These are phyloP conservation scores for Grus americana DNA, from an alignment of 2,113 vertebrate genomes.

Conservation along the genomic window DNA sequence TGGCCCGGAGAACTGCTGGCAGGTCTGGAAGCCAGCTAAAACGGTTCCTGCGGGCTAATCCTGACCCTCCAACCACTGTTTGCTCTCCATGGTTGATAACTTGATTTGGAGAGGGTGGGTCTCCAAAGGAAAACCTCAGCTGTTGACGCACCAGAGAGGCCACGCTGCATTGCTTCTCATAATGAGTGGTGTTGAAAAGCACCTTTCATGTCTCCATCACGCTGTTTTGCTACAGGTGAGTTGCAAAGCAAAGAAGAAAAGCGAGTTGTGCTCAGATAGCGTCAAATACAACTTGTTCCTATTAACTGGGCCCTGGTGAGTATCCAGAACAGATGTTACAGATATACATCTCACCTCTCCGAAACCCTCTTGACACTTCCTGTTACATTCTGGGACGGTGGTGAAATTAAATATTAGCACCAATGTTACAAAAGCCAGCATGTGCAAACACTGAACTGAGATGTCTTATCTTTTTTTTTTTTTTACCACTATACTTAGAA, in stretches of 20 bases:
- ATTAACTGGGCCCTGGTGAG: neutral
- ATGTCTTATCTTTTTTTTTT: neutral
- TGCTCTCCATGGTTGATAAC: neutral
- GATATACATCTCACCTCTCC: neutral
- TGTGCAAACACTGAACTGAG: neutral
- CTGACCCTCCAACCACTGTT: neutral
- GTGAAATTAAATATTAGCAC: neutral
- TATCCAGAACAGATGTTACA: neutral
- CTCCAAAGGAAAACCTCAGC: neutral
- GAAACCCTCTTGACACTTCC: neutral
- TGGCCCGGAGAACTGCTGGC: neutral
- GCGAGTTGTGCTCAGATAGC: neutral
- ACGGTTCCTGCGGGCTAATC: neutral
- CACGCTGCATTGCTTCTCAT: neutral
- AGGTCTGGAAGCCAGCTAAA: neutral
- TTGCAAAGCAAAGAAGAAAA: constrained; percentile 19
- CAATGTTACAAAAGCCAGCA: neutral
- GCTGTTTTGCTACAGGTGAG: neutral
- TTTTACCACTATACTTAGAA: neutral
- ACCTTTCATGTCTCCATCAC: neutral
- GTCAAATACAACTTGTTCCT: neutral
- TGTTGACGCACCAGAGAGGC: accelerated
- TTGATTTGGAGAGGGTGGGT: neutral
- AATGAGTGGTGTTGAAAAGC: neutral
- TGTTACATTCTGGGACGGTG: neutral